Base-by-base conservation (phyloP, 2,888 invertebrate species). In the Pristionchus exspectatus region DNA sequence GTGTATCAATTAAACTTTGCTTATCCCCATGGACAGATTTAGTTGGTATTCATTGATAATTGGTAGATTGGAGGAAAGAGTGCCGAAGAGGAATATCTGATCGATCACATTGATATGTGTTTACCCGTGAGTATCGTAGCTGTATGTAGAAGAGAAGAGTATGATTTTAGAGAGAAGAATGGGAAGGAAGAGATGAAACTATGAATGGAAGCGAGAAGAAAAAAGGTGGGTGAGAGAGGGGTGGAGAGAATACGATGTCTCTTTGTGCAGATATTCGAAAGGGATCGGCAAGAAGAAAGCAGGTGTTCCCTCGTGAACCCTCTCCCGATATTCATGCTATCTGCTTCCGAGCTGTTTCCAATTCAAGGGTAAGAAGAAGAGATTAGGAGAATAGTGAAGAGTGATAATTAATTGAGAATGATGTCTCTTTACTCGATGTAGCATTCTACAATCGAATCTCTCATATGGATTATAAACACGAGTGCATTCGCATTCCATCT, bases 271-370 rank as follows among this genome's bases (percentile, higher is more conserved):
- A 77, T 77, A 33, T 38, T 14, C 14, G 77, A 38, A 33, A 44
- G 18, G 77, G 77, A 21, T 77, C 77, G 7, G 77, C 77, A 4
- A 33, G 77, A 24, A 16, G 77, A 7, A 77, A 77, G 27, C 77
- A 77, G 18, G 30, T 77, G 18, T 44, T 77, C 27, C 77, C 77
- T 33, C 30, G 77, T 33, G 44, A 44, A 5, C 24, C 38, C 4
- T 77, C 77, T 38, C 77, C 77, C 24, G 77, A 77, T 77, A 77
- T 77, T 77, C 33, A 38, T 33, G 77, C 77, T 38, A 38, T 77
- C 27, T 38, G 21, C 10, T 77, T 33, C 24, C 77, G 21, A 33
- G 44, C 21, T n/a, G 21, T 33, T 77, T 14, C 77, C 30, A 77
- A 77, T 77, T 21, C 33, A 77, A 77, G 30, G 77, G 77, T 38